Evolutionary conservation across 2,888 invertebrate genomes (phyloP).

Genomic region (Protula sp.): DNA sequence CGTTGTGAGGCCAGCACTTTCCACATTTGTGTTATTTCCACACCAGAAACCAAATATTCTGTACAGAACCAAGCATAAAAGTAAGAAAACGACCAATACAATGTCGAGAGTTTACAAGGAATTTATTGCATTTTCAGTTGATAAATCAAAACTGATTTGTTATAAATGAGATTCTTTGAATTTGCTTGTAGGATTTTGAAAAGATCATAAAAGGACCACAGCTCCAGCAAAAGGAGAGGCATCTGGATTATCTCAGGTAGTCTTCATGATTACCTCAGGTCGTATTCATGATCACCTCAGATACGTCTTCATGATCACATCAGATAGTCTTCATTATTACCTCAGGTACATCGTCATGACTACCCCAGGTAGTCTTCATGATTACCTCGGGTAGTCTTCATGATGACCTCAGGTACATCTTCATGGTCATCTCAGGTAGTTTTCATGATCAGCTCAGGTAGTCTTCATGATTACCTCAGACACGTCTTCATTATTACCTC

Average conservation of each 20-base stretch:
- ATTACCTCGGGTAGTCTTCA: not conserved
- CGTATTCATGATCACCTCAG: too few species aligned
- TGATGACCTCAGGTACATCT: not conserved
- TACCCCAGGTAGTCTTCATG: not conserved
- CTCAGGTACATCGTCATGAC: not conserved
- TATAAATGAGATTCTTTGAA: too few species aligned
- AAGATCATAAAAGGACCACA: not conserved
- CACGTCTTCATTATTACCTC: too few species aligned
- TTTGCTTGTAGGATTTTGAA: not conserved
- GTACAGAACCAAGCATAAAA: too few species aligned
- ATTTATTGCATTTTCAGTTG: too few species aligned
- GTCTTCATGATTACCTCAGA: not conserved
- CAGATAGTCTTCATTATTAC: not conserved
- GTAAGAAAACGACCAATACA: too few species aligned
- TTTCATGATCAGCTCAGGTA: not conserved
- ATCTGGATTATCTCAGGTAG: not conserved
- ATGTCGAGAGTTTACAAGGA: too few species aligned
- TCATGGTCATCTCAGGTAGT: not conserved
- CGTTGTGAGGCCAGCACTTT: too few species aligned
- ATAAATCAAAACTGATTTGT: too few species aligned
- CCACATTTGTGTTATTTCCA: too few species aligned
- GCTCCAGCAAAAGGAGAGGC: not conserved
- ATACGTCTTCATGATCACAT: too few species aligned
- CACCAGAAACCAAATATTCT: too few species aligned
- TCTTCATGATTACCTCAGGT: not conserved